Conservation (phyloP, 2,797 vertebrate species). For the Dryobates pubescens region DNA sequence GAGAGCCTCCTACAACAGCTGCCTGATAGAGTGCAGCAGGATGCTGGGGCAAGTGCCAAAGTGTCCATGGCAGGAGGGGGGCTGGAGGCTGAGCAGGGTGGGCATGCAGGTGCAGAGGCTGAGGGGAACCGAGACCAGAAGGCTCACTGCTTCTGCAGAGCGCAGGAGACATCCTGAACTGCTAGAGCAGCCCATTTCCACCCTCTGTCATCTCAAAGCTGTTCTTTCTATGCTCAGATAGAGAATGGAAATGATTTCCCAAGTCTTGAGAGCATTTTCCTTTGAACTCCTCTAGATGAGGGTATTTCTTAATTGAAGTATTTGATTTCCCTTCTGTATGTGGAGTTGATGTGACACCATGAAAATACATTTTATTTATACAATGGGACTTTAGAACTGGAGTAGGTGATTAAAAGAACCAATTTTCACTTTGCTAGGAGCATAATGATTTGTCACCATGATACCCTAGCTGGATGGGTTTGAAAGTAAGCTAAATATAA, state of each 20-base stretch:
- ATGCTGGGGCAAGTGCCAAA: accelerated
- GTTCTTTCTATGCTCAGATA: background rate
- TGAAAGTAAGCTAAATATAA: slow-evolving; percentile 1
- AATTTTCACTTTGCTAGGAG: background rate
- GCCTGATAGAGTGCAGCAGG: background rate
- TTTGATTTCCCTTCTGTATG: slow-evolving; percentile 39
- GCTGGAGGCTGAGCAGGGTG: background rate
- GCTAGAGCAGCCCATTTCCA: background rate
- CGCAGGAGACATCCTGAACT: background rate
- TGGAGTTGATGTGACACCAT: slow-evolving; percentile 7
- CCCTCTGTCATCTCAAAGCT: background rate
- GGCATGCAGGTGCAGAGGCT: accelerated
- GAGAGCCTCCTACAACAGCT: background rate
- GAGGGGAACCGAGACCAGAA: accelerated
- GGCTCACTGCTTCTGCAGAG: background rate
- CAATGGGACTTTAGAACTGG: background rate
- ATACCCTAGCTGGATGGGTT: background rate
- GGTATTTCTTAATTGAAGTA: slow-evolving; percentile 31
- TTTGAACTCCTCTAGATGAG: slow-evolving; percentile 31
- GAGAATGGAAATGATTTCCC: background rate
- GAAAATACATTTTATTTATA: slow-evolving; percentile 28
- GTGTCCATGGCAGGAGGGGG: background rate
- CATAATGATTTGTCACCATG: background rate
- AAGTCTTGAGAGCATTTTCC: background rate
- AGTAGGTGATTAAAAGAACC: slow-evolving; percentile 32